Evolutionary conservation across 2,113 vertebrate genomes (phyloP).

Genomic region (Nesoenas mayeri): DNA sequence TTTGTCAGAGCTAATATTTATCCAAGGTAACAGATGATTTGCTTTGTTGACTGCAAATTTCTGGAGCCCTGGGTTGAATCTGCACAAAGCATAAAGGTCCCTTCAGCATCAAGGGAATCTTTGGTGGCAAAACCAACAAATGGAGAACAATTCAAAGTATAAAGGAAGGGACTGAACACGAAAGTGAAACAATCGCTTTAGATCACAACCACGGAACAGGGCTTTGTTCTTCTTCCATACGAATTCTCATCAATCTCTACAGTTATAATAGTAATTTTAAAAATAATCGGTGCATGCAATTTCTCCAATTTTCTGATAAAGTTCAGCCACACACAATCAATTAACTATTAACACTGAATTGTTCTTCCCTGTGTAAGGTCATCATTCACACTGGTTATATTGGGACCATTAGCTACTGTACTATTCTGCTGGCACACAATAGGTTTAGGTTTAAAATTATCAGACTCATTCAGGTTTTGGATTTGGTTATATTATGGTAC

Average conservation of each 20-base stretch:
- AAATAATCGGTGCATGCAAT: background rate
- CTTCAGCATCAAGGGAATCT: background rate
- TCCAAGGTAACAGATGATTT: slow-evolving; percentile 21
- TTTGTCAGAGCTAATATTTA: slow-evolving; percentile 42
- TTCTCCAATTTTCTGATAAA: background rate
- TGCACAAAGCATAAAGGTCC: background rate
- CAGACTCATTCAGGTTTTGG: background rate
- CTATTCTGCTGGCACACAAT: background rate
- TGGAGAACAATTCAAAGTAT: background rate
- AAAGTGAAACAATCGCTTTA: background rate
- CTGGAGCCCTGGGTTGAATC: background rate
- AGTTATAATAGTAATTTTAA: background rate
- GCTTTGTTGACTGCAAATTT: background rate
- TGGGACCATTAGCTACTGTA: background rate
- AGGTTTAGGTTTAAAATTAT: background rate
- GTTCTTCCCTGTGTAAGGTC: background rate
- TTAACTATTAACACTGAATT: background rate
- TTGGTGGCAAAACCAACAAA: background rate
- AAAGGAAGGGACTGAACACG: background rate
- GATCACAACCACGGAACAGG: background rate
- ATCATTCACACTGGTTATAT: background rate
- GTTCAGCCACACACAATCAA: background rate
- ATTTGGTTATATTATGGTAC: background rate
- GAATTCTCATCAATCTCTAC: background rate
- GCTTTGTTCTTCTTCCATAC: background rate